phyloP scores from a whole-genome alignment of 2,113 vertebrate species.

The Furnarius figulus region DNA sequence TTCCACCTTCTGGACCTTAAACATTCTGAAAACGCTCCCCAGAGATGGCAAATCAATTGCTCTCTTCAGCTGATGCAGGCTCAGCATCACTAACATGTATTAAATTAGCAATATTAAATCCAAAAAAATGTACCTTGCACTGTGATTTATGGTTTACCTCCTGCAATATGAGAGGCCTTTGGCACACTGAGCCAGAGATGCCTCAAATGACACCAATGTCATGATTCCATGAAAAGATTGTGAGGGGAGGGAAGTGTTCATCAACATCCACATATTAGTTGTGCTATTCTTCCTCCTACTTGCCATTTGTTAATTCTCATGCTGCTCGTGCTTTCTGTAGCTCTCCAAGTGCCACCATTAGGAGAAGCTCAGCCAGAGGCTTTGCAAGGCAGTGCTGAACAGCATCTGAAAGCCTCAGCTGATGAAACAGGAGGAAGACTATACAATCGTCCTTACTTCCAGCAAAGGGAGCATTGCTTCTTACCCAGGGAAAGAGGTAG shows the following conservation, averaged over 20 bases:
- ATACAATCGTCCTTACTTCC: not conserved
- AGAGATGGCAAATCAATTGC: not conserved
- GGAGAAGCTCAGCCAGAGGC: not conserved
- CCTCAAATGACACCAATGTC: not conserved
- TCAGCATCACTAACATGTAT: not conserved
- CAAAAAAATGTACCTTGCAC: not conserved
- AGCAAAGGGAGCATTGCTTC: not conserved
- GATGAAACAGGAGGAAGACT: constrained; percentile 19
- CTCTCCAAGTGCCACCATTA: not conserved
- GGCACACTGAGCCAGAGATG: not conserved
- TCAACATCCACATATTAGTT: not conserved
- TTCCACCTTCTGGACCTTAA: not conserved
- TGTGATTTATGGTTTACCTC: not conserved
- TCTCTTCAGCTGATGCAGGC: not conserved
- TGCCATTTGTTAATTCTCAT: not conserved
- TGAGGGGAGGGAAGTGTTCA: not conserved
- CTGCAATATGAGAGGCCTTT: not conserved
- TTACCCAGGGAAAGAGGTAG: not conserved
- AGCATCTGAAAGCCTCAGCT: constrained; percentile 3
- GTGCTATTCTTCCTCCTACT: not conserved
- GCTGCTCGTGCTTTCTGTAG: not conserved
- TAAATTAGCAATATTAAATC: not conserved
- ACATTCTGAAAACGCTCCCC: not conserved
- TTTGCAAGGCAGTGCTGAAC: not conserved
- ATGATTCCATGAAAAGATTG: not conserved